phyloP scores from a whole-genome alignment of 2,888 invertebrate species.

The Andrena bicolor region DNA sequence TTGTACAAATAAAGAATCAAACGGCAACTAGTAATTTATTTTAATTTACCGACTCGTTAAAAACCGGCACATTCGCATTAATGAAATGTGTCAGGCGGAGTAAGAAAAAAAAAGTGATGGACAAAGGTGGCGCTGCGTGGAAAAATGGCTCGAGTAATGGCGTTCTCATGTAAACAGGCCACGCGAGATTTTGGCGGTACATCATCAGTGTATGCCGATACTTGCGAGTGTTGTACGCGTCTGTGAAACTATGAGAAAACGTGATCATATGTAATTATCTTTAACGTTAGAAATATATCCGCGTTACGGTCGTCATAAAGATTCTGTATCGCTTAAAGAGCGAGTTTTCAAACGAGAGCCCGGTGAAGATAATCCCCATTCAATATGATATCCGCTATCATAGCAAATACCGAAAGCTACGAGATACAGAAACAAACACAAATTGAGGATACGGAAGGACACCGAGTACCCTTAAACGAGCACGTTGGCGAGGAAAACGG shows the following conservation, averaged over 20 bases:
- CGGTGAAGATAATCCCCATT: slow-evolving; percentile 8
- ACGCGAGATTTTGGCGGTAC: slow-evolving; percentile 63
- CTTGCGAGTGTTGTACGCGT: slow-evolving; percentile 27
- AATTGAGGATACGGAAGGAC: slow-evolving; percentile 21
- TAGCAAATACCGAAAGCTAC: slow-evolving; percentile 40
- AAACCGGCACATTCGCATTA: not conserved
- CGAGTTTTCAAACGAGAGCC: slow-evolving; percentile 2
- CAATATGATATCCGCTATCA: slow-evolving; percentile 58
- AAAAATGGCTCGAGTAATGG: not conserved
- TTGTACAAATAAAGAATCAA: not conserved
- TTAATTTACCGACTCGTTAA: not conserved
- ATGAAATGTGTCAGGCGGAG: not conserved
- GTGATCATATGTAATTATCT: slow-evolving; percentile 33
- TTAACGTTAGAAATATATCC: slow-evolving; percentile 27
- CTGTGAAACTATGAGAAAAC: slow-evolving; percentile 43
- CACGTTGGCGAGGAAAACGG: slow-evolving; percentile 35
- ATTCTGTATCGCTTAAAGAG: not conserved
- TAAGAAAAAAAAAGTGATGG: not conserved
- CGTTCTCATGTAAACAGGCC: slow-evolving; percentile 42
- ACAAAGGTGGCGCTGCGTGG: not conserved
- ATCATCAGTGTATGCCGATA: slow-evolving; percentile 24
- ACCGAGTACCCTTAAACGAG: slow-evolving; percentile 29
- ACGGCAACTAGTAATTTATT: not conserved
- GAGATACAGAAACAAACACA: slow-evolving; percentile 49
- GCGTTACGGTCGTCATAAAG: not conserved